Evolutionary conservation across 2,888 invertebrate species (phyloP).

Genomic region (Orthosia cruda): DNA sequence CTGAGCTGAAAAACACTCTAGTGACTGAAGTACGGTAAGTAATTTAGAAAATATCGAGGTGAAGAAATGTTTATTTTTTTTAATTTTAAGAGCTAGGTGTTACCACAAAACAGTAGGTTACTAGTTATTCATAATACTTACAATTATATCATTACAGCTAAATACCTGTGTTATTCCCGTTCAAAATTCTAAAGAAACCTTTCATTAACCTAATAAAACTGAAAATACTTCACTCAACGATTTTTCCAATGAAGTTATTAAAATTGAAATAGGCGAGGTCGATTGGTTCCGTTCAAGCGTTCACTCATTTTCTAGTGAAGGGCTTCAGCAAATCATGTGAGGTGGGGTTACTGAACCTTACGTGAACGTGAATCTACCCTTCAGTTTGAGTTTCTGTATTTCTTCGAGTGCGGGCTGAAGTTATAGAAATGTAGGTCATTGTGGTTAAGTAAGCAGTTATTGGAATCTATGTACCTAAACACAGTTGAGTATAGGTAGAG

Average conservation of each 20-base stretch:
- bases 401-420: background rate
- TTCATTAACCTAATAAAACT: constrained; percentile 6
- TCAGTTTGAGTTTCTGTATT: background rate
- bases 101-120: no score
- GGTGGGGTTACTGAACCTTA: constrained; percentile 15
- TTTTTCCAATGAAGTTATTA: constrained; percentile 49
- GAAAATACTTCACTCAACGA: constrained; percentile 22
- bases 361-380: background rate
- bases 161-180: no score
- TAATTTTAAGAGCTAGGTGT: no score
- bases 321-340: constrained; percentile 16
- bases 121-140: no score
- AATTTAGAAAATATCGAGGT: no score
- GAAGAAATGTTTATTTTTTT: no score
- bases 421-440: background rate
- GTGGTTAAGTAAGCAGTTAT: no score
- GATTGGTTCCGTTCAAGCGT: constrained; percentile 40
- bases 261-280: constrained; percentile 42
- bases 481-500: no score
- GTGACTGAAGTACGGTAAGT: no score
- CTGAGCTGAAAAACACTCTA: no score
- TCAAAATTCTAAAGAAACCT: background rate
- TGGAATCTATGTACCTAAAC: no score
- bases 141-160: no score
- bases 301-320: constrained; percentile 11